These are phyloP conservation scores for Ahaetulla prasina DNA, from an alignment of 2,113 vertebrate genomes.

Conservation along the genomic window DNA sequence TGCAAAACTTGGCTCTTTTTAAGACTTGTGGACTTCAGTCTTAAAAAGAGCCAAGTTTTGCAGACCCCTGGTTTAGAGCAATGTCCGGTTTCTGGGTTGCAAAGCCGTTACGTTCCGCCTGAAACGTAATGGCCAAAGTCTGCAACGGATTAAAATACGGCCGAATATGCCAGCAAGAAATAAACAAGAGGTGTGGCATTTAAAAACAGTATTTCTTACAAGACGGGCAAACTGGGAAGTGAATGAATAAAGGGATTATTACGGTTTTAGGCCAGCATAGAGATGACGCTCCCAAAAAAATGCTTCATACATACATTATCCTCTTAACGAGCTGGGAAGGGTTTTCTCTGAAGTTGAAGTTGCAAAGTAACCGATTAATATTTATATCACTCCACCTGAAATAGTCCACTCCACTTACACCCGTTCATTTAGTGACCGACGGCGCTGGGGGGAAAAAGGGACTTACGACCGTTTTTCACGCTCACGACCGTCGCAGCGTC, in stretches of 20 bases:
- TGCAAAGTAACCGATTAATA: not conserved
- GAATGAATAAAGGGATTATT: not conserved
- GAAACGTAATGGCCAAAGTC: not conserved
- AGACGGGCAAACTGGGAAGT: not conserved
- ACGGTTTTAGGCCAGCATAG: not conserved
- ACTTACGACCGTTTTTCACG: too few species aligned
- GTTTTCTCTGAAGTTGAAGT: not conserved
- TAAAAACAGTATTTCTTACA: not conserved
- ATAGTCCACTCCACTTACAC: too few species aligned
- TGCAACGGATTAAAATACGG: not conserved
- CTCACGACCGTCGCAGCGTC: too few species aligned
- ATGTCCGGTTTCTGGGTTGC: not conserved
- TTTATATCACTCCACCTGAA: not conserved
- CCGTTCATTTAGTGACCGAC: too few species aligned
- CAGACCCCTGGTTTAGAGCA: not conserved
- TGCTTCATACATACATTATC: not conserved
- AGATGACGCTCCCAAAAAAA: not conserved
- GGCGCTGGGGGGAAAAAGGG: rapidly evolving
- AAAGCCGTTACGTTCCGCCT: not conserved
- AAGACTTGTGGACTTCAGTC: too few species aligned
- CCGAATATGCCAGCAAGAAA: not conserved
- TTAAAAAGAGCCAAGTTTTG: too few species aligned
- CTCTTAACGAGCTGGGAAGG: not conserved
- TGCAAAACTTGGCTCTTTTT: too few species aligned
- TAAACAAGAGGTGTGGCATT: not conserved